Evolutionary conservation across 2,797 vertebrate species (phyloP).

Genomic region (Monodelphis domestica): DNA sequence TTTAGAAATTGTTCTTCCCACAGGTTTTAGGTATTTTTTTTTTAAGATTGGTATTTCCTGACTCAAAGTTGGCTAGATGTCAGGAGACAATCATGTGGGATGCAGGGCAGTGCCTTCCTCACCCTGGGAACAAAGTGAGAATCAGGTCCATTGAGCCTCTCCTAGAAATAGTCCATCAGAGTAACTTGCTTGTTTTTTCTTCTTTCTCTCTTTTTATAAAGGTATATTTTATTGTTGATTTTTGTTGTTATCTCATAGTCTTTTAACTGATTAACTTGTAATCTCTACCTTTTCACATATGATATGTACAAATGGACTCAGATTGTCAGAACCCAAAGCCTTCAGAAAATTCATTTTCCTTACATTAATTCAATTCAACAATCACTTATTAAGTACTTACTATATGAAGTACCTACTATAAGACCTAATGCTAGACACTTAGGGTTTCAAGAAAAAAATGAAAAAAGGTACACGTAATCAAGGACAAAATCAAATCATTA

Average conservation of each 20-base stretch:
- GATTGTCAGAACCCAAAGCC: slow-evolving; percentile 2
- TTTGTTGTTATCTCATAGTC: slow-evolving; percentile 1
- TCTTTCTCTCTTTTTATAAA: neutral
- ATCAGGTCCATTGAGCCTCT: neutral
- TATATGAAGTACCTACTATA: no score
- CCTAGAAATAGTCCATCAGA: neutral
- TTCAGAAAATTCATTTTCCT: slow-evolving; percentile 59
- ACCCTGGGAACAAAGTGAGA: slow-evolving; percentile 9
- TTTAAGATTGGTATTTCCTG: slow-evolving; percentile 32
- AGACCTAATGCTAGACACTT: neutral
- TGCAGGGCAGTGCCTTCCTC: accelerated
- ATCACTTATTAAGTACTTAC: neutral
- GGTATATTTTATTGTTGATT: neutral
- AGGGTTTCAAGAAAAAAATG: neutral
- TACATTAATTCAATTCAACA: neutral
- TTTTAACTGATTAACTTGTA: slow-evolving; percentile 61
- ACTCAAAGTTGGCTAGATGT: neutral
- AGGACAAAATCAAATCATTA: no score
- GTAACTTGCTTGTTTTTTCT: slow-evolving; percentile 45
- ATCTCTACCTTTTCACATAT: neutral
- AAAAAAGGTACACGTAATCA: neutral
- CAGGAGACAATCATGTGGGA: accelerated
- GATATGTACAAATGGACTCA: slow-evolving; percentile 52
- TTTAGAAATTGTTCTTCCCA: slow-evolving; percentile 35
- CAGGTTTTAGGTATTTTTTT: slow-evolving; percentile 1